A percentile compares a stretch with the other conserved stretches of the same genome.
Conservation (phyloP, 1,140 invertebrate genomes). For the Meloidogyne chitwoodi region DNA sequence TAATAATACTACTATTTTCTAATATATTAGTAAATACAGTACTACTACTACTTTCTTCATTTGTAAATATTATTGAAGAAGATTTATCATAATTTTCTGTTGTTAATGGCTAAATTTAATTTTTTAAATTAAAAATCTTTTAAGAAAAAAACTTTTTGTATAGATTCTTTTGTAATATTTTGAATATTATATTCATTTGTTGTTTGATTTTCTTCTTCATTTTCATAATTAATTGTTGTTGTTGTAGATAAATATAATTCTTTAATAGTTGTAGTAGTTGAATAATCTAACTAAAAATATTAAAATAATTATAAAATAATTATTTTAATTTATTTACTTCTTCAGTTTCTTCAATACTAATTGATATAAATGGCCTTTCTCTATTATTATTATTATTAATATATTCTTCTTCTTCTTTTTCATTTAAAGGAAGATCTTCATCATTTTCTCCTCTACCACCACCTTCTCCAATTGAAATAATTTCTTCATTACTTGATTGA, state of each 20-base stretch:
- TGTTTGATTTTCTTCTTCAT: not conserved
- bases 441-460: not conserved
- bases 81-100: no score
- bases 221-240: slow-evolving; percentile 14
- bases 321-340: not conserved
- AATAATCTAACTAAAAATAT: not conserved
- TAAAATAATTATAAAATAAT: not conserved
- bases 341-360: not conserved
- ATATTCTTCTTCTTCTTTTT: slow-evolving; percentile 4
- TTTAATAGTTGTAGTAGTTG: slow-evolving; percentile 27
- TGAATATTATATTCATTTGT: not conserved
- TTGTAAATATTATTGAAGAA: no score
- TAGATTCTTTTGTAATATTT: not conserved
- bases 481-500: not conserved
- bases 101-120: not conserved
- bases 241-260: slow-evolving; percentile 9
- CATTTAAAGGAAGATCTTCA: not conserved
- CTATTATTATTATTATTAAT: no score
- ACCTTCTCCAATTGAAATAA: not conserved
- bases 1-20: no score
- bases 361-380: no score
- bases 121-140: not conserved
- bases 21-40: no score
- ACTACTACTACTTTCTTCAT: no score
- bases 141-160: not conserved